Base-by-base conservation (phyloP, 1,140 invertebrate genomes). In the Euwallacea fornicatus region DNA sequence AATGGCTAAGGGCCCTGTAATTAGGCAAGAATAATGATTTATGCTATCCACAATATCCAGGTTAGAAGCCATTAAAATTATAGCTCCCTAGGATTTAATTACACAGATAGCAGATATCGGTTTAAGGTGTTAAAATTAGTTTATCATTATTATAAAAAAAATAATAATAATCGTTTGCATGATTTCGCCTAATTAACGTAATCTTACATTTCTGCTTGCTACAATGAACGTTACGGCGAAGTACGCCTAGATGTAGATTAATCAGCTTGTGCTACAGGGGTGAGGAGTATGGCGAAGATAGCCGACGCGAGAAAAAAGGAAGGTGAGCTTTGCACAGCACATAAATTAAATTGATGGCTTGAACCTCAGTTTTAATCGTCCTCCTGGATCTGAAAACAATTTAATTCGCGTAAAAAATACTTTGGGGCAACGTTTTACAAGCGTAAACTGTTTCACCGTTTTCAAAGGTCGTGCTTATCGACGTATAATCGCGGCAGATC, bases 401-500 rank as follows among this genome's bases (percentile, higher is more conserved):
- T 61, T 43, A 61, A 61, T 61, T 41, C 59, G 42, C 33, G 42
- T 43, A 61, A 61, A 61, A 61, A 41, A 43, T 42, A 61, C 43
- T 61, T 61, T 61, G 21, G 43, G 42, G 42, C 33, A 64, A 64
- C 13, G 46, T 47, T 47, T 64, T 50, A 64, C 61, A 64, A 50
- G 61, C 61, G 61, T 21, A 65, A 65, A 53, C 63, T 50, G 59
- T 65, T 65, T 65, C 63, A 50, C 50, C 44, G 46, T 21, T 41
- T 50, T 54, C 47, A 65, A 65, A 65, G 63, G 47, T 65, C 63
- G 50, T 54, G 46, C 63, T 62, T 74, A 72, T 70, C 73, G 76
- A 75, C 75, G 63, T 50, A 58, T 61, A 61, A 75, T 76, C 76
- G 75, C 72, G 75, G 64, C 64, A 42, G 50, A 66, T 66, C 64